Evolutionary conservation across 2,888 invertebrate genomes (phyloP), one percentile per base, ranked within the genome.

Genomic region (Heterodera filipjevi): DNA sequence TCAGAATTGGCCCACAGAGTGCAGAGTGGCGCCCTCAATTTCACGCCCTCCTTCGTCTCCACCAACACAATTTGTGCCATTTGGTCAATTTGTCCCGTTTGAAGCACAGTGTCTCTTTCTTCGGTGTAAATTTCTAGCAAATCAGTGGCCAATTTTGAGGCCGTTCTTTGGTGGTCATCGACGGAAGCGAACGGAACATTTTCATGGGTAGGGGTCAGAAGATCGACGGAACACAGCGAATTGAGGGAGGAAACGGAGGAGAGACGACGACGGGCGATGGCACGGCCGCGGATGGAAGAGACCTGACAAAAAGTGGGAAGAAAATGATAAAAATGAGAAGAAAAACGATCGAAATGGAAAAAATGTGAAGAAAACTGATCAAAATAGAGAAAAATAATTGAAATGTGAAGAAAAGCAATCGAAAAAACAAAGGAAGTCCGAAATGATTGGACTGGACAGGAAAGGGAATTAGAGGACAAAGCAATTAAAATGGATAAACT

Each of bases 51-150:
- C 19, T 95, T 94, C 89, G 95, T 94, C 16, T 95, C 93, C 8
- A 93, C 92, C 70, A 95, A 74, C 33, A 86, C 94, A 64, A 59
- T 59, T 59, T 59, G 59, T 10, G 27, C 92, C 39, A 39, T 10
- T 39, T 39, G 39, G 39, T 2, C 6, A 6, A 10, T 39, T 39
- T 39, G 39, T 39, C 85, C 94, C 89, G n/a, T n/a, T n/a, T n/a
- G n/a, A n/a, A n/a, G n/a, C n/a, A 95, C 95, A 0, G 95, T 93
- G 83, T 94, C 94, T 77, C 95, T 94, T 90, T 95, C 95, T 88
- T 95, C 94, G 81, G 95, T 90, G 90, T 95, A 95, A 95, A 96
- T 95, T 82, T 94, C 92, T 44, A 95, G 91, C 77, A 96, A 91
- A 90, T 95, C 95, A 87, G 95, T 94, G 0, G 95, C 95, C 16